Evolutionary conservation across 1,140 invertebrate species (phyloP), one percentile per base, ranked within the genome.

Genomic region (Hetaerina americana): DNA sequence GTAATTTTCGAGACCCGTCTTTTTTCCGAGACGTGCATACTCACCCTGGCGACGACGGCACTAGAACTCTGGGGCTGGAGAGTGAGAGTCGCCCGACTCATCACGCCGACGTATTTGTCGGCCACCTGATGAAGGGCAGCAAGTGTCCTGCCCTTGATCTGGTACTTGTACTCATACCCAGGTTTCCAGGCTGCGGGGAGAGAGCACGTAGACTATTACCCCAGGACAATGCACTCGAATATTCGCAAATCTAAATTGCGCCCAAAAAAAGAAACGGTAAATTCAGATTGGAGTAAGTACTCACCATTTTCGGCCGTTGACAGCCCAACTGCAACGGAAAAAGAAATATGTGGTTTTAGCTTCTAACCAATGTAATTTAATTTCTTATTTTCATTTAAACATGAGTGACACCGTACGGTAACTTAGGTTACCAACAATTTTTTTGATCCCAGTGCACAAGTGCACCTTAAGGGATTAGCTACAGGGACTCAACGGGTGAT

Each of bases 121-220:
- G 81, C 77, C 5, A 86, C 77, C 29, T 87, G 81, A 10, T 83
- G 78, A 0, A 87, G 76, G 5, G 80, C 79, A 0, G 86, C 80
- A 26, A 90, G 40, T 0, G 87, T 89, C 27, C 85, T 81, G 26
- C 85, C 83, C 25, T 80, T 79, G 2, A 90, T 81, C 10, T 84
- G 75, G 76, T 89, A 91, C 5, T 79, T 79, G 77, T 90, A 91
- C 40, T 85, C 80, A 27, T 81, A 83, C 27, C 83, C 83, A 0
- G 73, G 73, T 73, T 84, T 81, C 87, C 87, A 89, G 18, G 81
- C 85, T 57, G 40, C 40, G 40, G 22, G 40, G 10, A n/a, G 22
- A 57, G 40, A n/a, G n/a, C n/a, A n/a, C n/a, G n/a, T n/a, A n/a
- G n/a, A n/a, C n/a, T n/a, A n/a, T n/a, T n/a, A n/a, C n/a, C n/a